A percentile compares a stretch with the other conserved stretches of the same genome.
Evolutionary conservation across 2,888 invertebrate genomes (phyloP).

Genomic region (Invenusta paracnida): DNA sequence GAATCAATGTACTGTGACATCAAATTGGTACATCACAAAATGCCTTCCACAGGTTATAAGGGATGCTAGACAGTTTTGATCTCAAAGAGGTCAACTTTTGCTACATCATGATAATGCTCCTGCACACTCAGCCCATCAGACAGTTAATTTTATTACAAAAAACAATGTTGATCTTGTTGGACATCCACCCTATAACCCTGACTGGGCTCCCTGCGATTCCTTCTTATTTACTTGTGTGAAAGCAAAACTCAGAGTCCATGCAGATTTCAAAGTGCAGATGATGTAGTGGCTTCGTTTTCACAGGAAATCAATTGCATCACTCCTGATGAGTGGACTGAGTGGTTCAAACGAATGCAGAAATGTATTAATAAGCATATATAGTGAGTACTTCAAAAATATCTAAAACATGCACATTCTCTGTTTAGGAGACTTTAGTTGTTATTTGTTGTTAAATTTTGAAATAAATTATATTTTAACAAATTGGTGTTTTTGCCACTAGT

Average conservation of each 20-base stretch:
- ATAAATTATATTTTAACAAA: no score
- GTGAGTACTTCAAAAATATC: neutral
- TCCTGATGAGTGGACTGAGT: neutral
- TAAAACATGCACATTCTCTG: neutral
- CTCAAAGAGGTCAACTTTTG: neutral
- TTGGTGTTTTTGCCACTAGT: neutral
- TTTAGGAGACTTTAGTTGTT: neutral
- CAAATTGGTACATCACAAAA: neutral
- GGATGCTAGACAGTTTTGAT: neutral
- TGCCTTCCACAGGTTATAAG: neutral
- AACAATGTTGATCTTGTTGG: neutral
- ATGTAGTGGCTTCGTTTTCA: neutral
- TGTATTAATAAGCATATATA: neutral
- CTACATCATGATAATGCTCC: conserved; percentile 23
- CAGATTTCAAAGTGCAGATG: neutral
- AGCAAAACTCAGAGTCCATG: neutral
- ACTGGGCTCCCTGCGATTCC: conserved; percentile 24
- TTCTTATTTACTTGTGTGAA: neutral
- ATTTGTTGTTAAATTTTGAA: neutral
- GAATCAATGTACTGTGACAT: neutral
- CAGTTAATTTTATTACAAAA: neutral
- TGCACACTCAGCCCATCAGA: neutral
- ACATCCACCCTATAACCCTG: conserved; percentile 27
- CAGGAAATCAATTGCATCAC: neutral
- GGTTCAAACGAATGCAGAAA: neutral